phyloP scores from a whole-genome alignment of 2,888 invertebrate species.

The Melanotus villosus region DNA sequence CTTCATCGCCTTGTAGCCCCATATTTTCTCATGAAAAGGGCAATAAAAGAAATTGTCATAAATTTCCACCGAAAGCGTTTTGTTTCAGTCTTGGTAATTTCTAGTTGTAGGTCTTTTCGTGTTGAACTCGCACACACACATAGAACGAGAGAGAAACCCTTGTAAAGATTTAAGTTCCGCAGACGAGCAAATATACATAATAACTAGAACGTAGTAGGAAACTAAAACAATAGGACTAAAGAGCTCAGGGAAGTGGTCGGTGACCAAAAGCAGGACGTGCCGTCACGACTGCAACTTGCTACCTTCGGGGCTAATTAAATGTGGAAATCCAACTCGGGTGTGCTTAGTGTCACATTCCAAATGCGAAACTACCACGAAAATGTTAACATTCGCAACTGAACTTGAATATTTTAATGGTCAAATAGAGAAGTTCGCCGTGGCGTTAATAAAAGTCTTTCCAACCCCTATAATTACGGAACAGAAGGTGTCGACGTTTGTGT shows the following conservation, averaged over 20 bases:
- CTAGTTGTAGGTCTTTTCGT: not conserved
- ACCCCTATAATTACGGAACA: constrained; percentile 13
- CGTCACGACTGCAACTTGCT: constrained; percentile 30
- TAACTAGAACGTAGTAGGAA: constrained; percentile 31
- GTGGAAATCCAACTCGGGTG: constrained; percentile 23
- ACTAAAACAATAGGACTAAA: constrained; percentile 32
- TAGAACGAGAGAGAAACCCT: not conserved
- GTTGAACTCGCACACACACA: not conserved
- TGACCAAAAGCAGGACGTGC: constrained; percentile 29
- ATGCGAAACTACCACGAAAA: constrained; percentile 4
- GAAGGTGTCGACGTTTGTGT: constrained; percentile 18
- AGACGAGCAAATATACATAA: constrained; percentile 25
- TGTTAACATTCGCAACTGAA: constrained; percentile 8
- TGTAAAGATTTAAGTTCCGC: constrained; percentile 12
- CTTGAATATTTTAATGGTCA: constrained; percentile 24
- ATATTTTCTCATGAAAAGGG: constrained; percentile 21
- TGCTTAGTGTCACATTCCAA: constrained; percentile 8
- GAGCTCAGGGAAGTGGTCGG: constrained; percentile 27
- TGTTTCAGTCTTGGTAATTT: constrained; percentile 17
- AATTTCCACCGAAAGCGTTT: constrained; percentile 20
- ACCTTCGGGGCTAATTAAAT: constrained; percentile 33
- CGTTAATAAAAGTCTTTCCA: constrained; percentile 19
- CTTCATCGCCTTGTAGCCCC: constrained; percentile 21
- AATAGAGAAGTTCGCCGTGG: constrained; percentile 7
- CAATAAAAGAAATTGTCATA: constrained; percentile 35